These are phyloP conservation scores for Pogoniulus pusillus DNA, from an alignment of 2,797 vertebrate species.

Conservation along the genomic window DNA sequence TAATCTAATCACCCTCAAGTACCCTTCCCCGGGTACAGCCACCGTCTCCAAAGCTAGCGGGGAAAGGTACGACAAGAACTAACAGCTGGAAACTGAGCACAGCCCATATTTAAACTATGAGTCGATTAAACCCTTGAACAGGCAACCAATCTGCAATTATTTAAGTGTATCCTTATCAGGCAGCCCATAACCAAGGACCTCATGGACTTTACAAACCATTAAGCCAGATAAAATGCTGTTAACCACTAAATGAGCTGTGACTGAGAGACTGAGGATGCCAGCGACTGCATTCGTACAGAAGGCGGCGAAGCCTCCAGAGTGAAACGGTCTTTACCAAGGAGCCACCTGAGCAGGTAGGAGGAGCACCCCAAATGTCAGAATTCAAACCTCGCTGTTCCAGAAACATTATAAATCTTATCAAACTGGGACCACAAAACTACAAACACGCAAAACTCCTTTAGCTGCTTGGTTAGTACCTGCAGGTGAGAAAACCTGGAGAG, in stretches of 20 bases:
- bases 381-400: neutral
- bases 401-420: neutral
- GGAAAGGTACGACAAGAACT: neutral
- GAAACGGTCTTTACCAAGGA: neutral
- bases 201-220: neutral
- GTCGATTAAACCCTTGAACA: neutral
- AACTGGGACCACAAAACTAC: neutral
- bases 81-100: neutral
- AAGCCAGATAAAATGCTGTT: neutral
- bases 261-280: neutral
- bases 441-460: neutral
- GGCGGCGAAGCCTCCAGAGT: rapidly evolving
- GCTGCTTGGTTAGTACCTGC: neutral
- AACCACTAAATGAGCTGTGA: neutral
- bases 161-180: neutral
- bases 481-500: neutral
- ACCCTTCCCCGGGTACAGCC: neutral
- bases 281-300: neutral
- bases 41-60: neutral
- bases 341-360: neutral
- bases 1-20: neutral
- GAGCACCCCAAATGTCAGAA: neutral
- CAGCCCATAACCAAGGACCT: neutral
- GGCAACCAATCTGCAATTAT: neutral
- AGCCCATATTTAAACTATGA: neutral